Conservation (phyloP, 2,888 invertebrate species). For the Athalia cordata region DNA sequence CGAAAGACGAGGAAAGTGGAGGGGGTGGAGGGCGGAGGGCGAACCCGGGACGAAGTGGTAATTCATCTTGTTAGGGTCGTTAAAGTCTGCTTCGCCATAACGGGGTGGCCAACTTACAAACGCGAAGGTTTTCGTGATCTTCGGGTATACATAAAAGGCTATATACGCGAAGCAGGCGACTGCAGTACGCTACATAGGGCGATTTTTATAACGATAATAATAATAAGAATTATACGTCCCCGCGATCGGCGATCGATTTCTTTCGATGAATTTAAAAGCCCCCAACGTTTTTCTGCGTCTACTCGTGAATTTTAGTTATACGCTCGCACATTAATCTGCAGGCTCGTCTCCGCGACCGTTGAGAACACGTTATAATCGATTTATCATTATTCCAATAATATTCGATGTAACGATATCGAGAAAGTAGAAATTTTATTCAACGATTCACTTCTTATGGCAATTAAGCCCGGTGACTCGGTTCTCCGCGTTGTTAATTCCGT, state of each 20-base stretch:
- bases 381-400: constrained; percentile 32
- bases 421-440: constrained; percentile 46
- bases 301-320: constrained; percentile 21
- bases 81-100: constrained; percentile 40
- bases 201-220: constrained; percentile 1
- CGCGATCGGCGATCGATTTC: constrained; percentile 37
- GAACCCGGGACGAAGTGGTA: constrained; percentile 39
- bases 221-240: neutral
- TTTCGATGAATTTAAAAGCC: constrained; percentile 31
- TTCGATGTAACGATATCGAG: constrained; percentile 34
- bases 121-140: constrained; percentile 27
- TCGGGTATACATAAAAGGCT: constrained; percentile 1
- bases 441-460: constrained; percentile 50
- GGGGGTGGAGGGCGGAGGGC: neutral
- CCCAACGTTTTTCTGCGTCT: constrained; percentile 2
- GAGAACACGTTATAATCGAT: constrained; percentile 40
- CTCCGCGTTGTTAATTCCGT: constrained; percentile 31
- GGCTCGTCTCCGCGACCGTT: neutral
- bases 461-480: constrained; percentile 32
- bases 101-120: constrained; percentile 41
- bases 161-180: neutral
- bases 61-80: constrained; percentile 43
- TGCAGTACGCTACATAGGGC: neutral
- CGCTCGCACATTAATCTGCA: neutral
- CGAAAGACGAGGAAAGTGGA: neutral